Base-by-base conservation (phyloP, 2,888 invertebrate species). In the Diarsia brunnea region DNA sequence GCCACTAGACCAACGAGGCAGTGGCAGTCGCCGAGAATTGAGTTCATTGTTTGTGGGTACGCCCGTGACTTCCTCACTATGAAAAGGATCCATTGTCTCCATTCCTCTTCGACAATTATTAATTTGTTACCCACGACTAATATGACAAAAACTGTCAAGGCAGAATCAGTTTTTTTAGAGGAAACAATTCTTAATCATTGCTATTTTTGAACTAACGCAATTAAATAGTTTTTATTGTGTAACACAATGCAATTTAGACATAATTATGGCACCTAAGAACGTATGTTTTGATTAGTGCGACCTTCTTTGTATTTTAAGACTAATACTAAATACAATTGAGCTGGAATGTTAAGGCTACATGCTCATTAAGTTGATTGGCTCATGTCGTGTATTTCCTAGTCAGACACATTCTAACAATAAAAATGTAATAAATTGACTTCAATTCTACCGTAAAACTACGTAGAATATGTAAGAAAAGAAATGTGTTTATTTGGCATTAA, bases 181-280 rank as follows among this genome's bases (percentile, higher is more conserved):
- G 8, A 19, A 64, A 8, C 2, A 58, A 61, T 49, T 77, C 10
- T 24, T 70, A 67, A 58, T 64, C 64, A 47, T 60, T 60, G 38
- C 38, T 58, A 75, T 43, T 70, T 81, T 75, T 64, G 21, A 58
- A 70, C 47, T 21, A 38, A 65, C 49, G 5, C 65, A 65, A 65
- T 76, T 68, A 64, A 70, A 49, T 55, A 21, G 68, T 69, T 76
- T 76, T 80, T 69, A 49, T 65, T 55, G n/a, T 65, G 19, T 49
- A 49, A 53, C 47, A 70, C 31, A 58, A n/a, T 70, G 67, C 60
- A 68, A 64, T 76, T 64, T 65, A 53, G n/a, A 75, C 27, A 65
- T 65, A 64, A 81, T 81, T 69, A 63, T 38, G 51, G 11, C 58
- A 31, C 31, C 31, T 38, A 27, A 38, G 45, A 51, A 66, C 47